Evolutionary conservation across 2,113 vertebrate species (phyloP).

Genomic region (Forbesichthys papilliferus): DNA sequence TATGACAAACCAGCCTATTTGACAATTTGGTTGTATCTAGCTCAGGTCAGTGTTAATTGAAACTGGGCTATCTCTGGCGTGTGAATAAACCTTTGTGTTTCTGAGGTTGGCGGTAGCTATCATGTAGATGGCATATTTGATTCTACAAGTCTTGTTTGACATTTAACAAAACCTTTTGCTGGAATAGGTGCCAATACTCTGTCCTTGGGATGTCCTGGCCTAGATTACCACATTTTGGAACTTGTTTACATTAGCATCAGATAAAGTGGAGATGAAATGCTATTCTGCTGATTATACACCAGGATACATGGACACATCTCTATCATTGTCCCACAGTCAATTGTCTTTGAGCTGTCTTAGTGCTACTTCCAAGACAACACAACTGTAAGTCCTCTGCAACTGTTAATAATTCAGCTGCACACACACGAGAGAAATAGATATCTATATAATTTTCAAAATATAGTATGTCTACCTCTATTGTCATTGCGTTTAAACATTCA

Average conservation of each 20-base stretch:
- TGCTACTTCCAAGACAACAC: neutral
- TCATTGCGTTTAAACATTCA: slow-evolving; percentile 51
- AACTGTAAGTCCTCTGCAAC: slow-evolving; percentile 13
- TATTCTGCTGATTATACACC: neutral
- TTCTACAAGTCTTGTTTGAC: slow-evolving; percentile 27
- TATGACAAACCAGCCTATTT: slow-evolving; percentile 34
- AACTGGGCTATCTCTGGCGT: slow-evolving; percentile 31
- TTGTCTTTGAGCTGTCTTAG: neutral
- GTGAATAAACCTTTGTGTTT: slow-evolving; percentile 57
- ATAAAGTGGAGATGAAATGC: slow-evolving; percentile 10
- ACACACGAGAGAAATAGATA: neutral
- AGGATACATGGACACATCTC: slow-evolving; percentile 1
- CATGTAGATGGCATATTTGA: slow-evolving; percentile 29
- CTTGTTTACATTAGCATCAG: slow-evolving; percentile 62
- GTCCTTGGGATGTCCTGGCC: slow-evolving; percentile 44
- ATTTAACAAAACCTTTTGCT: slow-evolving; percentile 16
- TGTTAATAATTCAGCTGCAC: slow-evolving; percentile 18
- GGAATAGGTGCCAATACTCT: slow-evolving; percentile 33
- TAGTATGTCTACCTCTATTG: slow-evolving; percentile 65
- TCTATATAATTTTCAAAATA: neutral
- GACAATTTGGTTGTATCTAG: neutral
- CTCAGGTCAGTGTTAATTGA: slow-evolving; percentile 12
- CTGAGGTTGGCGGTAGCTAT: slow-evolving; percentile 13
- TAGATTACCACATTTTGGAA: slow-evolving; percentile 58
- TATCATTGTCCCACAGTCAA: neutral